Percentiles rank a stretch among this genome's conserved stretches.
Conservation (phyloP, 2,888 invertebrate genomes). For the Heterodera filipjevi region DNA sequence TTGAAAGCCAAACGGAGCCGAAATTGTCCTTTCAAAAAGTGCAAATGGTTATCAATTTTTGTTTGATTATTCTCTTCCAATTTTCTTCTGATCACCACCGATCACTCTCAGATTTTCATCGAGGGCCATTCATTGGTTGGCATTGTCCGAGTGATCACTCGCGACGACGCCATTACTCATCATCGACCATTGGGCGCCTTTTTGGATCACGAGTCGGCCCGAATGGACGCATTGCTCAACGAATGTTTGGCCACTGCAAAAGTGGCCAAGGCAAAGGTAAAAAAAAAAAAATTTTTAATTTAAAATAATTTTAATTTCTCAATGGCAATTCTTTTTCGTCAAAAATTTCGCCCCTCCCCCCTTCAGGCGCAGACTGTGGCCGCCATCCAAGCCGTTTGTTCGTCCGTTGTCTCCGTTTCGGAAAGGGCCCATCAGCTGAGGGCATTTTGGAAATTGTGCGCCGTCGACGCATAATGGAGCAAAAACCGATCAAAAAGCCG, state of each 20-base stretch:
- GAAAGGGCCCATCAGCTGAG: slow-evolving; percentile 29
- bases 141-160: slow-evolving; percentile 28
- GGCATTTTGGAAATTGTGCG: slow-evolving; percentile 29
- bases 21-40: slow-evolving; percentile 79
- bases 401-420: slow-evolving; percentile 32
- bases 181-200: slow-evolving; percentile 24
- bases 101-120: slow-evolving; percentile 36
- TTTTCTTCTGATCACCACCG: background rate
- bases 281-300: too few relatives aligned
- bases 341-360: background rate
- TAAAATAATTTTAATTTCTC: too few relatives aligned
- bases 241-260: slow-evolving; percentile 33
- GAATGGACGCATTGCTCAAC: slow-evolving; percentile 30
- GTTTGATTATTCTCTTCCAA: background rate
- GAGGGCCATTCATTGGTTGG: slow-evolving; percentile 35
- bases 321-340: too few relatives aligned
- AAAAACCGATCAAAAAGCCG: background rate
- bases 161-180: slow-evolving; percentile 28
- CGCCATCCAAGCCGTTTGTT: slow-evolving; percentile 32
- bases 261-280: slow-evolving; percentile 31
- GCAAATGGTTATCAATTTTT: slow-evolving; percentile 32
- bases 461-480: background rate
- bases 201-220: slow-evolving; percentile 28
- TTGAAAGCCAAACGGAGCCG: slow-evolving; percentile 80
- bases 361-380: slow-evolving; percentile 29